phyloP scores from a whole-genome alignment of 2,797 vertebrate species.

The Acipenser oxyrinchus region DNA sequence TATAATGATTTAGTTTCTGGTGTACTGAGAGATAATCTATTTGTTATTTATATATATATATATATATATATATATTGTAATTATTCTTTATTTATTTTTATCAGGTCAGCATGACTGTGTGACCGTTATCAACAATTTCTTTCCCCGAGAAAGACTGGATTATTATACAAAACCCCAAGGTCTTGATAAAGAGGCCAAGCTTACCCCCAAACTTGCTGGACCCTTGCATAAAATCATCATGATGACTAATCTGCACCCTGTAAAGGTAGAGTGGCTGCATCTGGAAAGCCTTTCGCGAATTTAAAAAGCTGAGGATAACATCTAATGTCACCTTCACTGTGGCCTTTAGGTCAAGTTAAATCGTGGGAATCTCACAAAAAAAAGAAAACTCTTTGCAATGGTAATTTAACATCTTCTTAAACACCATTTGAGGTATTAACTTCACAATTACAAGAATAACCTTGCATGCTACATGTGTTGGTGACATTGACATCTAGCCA shows the following conservation, averaged over 20 bases:
- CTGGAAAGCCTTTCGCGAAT: no score
- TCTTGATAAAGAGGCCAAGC: conserved; percentile 86
- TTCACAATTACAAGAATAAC: no score
- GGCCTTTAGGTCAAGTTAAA: no score
- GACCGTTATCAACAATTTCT: conserved; percentile 96
- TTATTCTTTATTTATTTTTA: not conserved
- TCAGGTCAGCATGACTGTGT: conserved; percentile 95
- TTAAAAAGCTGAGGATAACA: no score
- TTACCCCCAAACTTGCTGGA: conserved; percentile 80
- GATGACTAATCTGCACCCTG: conserved; percentile 89
- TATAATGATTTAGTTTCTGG: not conserved
- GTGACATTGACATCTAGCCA: no score
- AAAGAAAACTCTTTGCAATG: no score
- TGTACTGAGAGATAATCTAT: conserved; percentile 10
- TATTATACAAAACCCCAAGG: conserved; percentile 92
- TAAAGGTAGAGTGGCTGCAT: conserved; percentile 64
- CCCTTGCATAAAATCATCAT: conserved; percentile 95
- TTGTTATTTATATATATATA: conserved; percentile 4
- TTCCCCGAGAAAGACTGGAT: conserved; percentile 84
- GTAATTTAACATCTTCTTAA: no score
- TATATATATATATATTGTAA: no score
- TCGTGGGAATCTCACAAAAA: no score
- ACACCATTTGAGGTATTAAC: no score
- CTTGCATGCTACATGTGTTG: no score
- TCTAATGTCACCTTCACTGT: no score